Evolutionary conservation across 1,140 invertebrate species (phyloP).

Genomic region (Batillaria attramentaria): DNA sequence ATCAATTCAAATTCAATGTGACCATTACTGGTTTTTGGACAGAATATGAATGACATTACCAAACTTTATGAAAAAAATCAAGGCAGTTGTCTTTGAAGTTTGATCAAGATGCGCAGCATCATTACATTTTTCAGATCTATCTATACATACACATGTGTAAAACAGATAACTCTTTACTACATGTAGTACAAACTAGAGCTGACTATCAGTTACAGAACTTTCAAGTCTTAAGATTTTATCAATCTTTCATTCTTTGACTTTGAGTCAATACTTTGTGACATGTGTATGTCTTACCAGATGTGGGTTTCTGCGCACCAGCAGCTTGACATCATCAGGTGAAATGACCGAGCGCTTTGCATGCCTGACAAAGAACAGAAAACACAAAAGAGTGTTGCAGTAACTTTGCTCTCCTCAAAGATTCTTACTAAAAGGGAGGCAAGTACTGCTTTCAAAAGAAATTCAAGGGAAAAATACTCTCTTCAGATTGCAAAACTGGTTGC

Average conservation of each 20-base stretch:
- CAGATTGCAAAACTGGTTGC: background rate
- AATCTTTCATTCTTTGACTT: too few species aligned
- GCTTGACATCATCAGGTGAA: conserved; percentile 27
- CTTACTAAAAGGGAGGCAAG: background rate
- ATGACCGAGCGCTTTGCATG: conserved; percentile 28
- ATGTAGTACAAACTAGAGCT: too few species aligned
- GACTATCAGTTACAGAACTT: too few species aligned
- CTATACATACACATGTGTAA: background rate
- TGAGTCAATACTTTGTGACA: too few species aligned
- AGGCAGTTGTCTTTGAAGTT: too few species aligned
- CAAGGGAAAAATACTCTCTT: background rate
- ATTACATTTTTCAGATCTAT: background rate
- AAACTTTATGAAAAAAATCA: too few species aligned
- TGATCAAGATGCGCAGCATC: too few species aligned
- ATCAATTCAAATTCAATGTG: too few species aligned
- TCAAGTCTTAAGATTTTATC: too few species aligned
- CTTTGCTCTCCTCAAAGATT: background rate
- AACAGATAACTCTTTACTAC: too few species aligned
- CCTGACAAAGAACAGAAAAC: background rate
- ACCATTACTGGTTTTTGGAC: too few species aligned
- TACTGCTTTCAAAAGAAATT: background rate
- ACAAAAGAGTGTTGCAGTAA: background rate
- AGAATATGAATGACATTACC: too few species aligned
- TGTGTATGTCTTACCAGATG: background rate
- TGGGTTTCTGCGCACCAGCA: conserved; percentile 23